Evolutionary conservation across 1,140 invertebrate species (phyloP).

Genomic region (honey bee (Apis mellifera)): DNA sequence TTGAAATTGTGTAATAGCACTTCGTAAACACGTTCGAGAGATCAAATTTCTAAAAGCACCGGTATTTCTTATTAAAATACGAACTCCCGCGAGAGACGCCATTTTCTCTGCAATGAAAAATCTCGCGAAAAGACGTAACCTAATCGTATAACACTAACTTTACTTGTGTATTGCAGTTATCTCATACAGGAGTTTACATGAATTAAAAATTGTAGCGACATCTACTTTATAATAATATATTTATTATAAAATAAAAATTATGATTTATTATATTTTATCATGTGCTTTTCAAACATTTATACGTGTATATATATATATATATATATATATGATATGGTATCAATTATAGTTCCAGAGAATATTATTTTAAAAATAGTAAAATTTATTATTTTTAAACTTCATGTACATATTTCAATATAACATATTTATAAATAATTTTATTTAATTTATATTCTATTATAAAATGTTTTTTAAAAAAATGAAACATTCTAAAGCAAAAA

Average conservation of each 20-base stretch:
- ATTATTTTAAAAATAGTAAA: background rate
- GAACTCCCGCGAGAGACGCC: conserved; percentile 67
- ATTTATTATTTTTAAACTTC: background rate
- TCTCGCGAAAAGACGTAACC: background rate
- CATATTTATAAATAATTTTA: background rate
- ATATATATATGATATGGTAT: background rate
- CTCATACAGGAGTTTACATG: background rate
- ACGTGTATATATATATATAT: background rate
- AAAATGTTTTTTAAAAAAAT: background rate
- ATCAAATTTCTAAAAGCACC: conserved; percentile 60
- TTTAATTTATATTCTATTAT: background rate
- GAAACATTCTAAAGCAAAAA: background rate
- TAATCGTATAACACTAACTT: background rate
- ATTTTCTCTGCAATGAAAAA: conserved; percentile 61
- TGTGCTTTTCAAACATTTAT: background rate
- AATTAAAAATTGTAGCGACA: background rate
- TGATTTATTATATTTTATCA: background rate
- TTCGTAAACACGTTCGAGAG: conserved; percentile 36
- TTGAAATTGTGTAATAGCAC: conserved; percentile 19
- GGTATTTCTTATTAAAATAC: conserved; percentile 66
- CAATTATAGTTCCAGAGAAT: background rate
- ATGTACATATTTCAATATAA: background rate
- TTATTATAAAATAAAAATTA: background rate
- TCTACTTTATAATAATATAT: background rate
- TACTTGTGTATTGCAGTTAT: background rate